Conservation (phyloP, 2,113 vertebrate species). For the Andinoacara biseriatus region DNA sequence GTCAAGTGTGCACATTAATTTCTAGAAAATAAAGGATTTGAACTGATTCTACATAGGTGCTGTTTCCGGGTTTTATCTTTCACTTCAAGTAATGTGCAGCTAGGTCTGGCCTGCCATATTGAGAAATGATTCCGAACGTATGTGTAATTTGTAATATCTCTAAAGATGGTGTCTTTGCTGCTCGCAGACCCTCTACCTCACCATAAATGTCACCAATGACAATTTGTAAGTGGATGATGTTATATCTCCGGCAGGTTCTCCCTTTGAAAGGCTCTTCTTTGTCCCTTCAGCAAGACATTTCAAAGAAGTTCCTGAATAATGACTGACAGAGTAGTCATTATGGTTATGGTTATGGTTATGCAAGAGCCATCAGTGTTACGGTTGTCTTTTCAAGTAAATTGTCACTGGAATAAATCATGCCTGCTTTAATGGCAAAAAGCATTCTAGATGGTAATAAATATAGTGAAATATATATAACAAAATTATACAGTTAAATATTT, state of each 20-base stretch:
- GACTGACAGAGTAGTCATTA: conserved; percentile 1
- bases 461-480: no score
- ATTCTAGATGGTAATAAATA: not conserved
- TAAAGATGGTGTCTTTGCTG: not conserved
- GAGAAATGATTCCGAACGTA: conserved; percentile 10
- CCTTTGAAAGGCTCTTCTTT: conserved; percentile 30
- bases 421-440: not conserved
- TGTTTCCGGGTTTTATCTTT: not conserved
- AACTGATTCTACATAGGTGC: not conserved
- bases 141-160: conserved; percentile 15
- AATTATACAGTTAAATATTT: not conserved
- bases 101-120: not conserved
- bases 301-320: conserved; percentile 27
- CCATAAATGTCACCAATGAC: conserved; percentile 44
- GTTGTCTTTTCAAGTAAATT: conserved; percentile 13
- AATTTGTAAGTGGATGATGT: conserved; percentile 29
- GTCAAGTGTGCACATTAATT: not conserved
- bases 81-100: not conserved
- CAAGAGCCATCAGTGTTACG: conserved; percentile 14
- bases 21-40: conserved; percentile 2
- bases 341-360: not conserved
- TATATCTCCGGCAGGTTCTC: conserved; percentile 14
- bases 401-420: not conserved
- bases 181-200: conserved; percentile 6
- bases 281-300: conserved; percentile 15